These are phyloP conservation scores for Neogobius melanostomus DNA, from an alignment of 2,113 vertebrate genomes.

Conservation along the genomic window DNA sequence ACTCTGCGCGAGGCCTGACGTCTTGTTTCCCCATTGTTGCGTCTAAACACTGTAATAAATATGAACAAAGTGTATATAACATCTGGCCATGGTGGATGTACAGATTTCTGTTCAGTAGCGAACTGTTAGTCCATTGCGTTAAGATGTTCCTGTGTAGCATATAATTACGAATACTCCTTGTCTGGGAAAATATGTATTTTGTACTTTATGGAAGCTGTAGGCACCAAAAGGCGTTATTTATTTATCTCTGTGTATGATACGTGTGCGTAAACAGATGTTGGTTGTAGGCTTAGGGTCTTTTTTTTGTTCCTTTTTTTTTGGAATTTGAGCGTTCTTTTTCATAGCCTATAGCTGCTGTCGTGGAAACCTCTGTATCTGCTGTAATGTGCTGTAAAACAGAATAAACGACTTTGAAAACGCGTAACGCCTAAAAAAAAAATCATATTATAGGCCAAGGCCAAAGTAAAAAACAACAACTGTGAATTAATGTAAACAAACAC, in stretches of 20 bases:
- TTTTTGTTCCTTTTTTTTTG: slow-evolving; percentile 15
- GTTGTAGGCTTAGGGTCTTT: slow-evolving; percentile 52
- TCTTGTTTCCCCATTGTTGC: slow-evolving; percentile 37
- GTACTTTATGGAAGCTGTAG: slow-evolving; percentile 65
- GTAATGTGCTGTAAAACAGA: slow-evolving; percentile 72
- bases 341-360: slow-evolving; percentile 53
- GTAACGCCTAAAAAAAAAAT: neutral
- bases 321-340: slow-evolving; percentile 49
- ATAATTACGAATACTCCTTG: slow-evolving; percentile 60
- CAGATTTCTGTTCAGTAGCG: slow-evolving; percentile 63
- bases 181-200: slow-evolving; percentile 61
- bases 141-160: slow-evolving; percentile 72
- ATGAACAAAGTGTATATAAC: slow-evolving; percentile 73
- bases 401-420: slow-evolving; percentile 58
- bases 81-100: slow-evolving; percentile 67
- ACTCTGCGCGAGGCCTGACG: slow-evolving; percentile 20
- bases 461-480: too few relatives aligned
- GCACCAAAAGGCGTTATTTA: slow-evolving; percentile 51
- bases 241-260: slow-evolving; percentile 43
- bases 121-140: slow-evolving; percentile 60
- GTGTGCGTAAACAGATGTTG: slow-evolving; percentile 60
- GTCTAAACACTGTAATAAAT: slow-evolving; percentile 61
- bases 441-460: too few relatives aligned
- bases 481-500: neutral
- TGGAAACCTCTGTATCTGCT: slow-evolving; percentile 73